A percentile compares a stretch with the other conserved stretches of the same genome.
Conservation (phyloP, 2,113 vertebrate species). For the Dissostichus mawsoni region DNA sequence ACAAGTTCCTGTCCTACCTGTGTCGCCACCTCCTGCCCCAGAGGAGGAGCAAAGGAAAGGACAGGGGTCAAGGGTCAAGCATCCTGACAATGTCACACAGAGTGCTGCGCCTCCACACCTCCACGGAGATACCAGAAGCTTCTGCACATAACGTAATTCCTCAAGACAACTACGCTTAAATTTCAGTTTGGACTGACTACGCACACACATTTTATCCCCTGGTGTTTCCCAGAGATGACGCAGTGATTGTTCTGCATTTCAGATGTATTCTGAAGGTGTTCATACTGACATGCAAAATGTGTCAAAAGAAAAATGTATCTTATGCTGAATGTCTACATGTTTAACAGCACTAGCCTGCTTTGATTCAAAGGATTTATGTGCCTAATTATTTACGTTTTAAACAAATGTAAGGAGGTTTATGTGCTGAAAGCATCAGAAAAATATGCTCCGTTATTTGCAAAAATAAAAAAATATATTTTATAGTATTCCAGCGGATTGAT, state of each 20-base stretch:
- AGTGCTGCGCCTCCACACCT: slow-evolving; percentile 35
- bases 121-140: slow-evolving; percentile 49
- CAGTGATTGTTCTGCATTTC: background rate
- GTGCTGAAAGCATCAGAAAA: background rate
- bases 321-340: background rate
- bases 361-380: background rate
- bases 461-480: background rate
- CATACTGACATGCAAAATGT: background rate
- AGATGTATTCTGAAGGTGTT: background rate
- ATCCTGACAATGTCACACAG: slow-evolving; percentile 56
- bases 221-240: background rate
- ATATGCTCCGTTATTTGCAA: background rate
- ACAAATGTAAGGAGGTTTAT: background rate
- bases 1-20: slow-evolving; percentile 76
- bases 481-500: background rate
- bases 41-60: slow-evolving; percentile 28
- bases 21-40: slow-evolving; percentile 48
- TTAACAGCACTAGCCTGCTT: slow-evolving; percentile 4
- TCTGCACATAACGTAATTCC: background rate
- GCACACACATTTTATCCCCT: background rate
- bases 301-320: background rate
- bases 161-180: slow-evolving; percentile 48
- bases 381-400: background rate
- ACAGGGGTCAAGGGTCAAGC: slow-evolving; percentile 51
- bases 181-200: background rate